Percentiles rank a stretch among this genome's conserved stretches.
Conservation (phyloP, 1,140 invertebrate species). For the Drosophila ercepeae region DNA sequence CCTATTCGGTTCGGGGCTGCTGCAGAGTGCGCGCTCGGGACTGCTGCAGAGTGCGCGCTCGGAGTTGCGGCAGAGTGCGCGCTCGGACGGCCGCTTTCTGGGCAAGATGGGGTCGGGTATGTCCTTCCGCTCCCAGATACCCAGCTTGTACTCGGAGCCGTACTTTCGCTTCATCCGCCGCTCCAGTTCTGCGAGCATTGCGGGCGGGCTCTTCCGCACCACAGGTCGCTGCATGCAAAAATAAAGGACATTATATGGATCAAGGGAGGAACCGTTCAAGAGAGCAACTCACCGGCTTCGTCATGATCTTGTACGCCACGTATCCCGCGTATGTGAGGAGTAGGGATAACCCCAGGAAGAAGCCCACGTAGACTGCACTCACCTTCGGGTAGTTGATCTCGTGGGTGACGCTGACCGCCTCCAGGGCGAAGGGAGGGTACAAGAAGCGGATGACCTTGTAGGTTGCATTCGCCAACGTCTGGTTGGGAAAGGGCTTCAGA, state of each 20-base stretch:
- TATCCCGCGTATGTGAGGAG: not conserved
- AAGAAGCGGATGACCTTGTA: slow-evolving; percentile 27
- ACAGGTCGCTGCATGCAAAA: too few species aligned
- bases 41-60: not conserved
- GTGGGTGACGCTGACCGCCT: slow-evolving; percentile 1
- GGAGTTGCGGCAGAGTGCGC: not conserved
- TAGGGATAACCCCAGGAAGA: not conserved
- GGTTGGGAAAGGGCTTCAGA: slow-evolving; percentile 5
- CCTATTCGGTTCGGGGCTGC: too few species aligned
- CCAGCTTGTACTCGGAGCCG: slow-evolving; percentile 21
- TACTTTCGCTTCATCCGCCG: not conserved
- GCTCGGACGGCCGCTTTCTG: too few species aligned
- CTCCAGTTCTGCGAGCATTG: not conserved
- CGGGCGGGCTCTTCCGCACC: not conserved
- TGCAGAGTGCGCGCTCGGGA: too few species aligned
- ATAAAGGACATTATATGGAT: too few species aligned
- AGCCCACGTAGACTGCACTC: not conserved
- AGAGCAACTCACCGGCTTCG: not conserved
- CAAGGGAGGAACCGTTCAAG: too few species aligned
- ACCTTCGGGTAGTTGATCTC: slow-evolving; percentile 14
- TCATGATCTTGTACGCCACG: not conserved
- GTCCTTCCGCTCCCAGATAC: slow-evolving; percentile 9
- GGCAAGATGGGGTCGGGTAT: not conserved
- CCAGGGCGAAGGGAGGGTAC: slow-evolving; percentile 23
- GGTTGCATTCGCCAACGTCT: slow-evolving; percentile 17